Evolutionary conservation across 2,888 invertebrate genomes (phyloP).

Genomic region (Argyresthia goedartella): DNA sequence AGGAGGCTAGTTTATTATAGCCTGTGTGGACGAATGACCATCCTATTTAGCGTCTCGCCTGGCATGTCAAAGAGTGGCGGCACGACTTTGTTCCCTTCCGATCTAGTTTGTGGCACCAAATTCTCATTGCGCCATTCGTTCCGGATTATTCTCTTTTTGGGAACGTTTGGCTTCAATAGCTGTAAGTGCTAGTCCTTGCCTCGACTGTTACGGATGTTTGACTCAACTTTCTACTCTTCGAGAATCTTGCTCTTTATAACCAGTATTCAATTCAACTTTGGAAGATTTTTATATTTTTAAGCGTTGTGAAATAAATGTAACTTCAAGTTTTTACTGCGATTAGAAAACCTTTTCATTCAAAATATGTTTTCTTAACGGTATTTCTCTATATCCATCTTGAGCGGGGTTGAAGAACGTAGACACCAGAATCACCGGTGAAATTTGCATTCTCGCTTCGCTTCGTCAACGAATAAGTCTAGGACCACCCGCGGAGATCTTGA

Average conservation of each 20-base stretch:
- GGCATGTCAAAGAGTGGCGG: constrained; percentile 39
- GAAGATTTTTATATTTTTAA: too few relatives aligned
- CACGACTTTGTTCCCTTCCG: constrained; percentile 35
- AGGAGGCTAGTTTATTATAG: too few relatives aligned
- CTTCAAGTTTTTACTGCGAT: too few relatives aligned
- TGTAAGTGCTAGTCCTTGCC: constrained; percentile 28
- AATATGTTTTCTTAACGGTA: too few relatives aligned
- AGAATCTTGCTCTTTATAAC: too few relatives aligned
- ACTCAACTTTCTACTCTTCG: neutral
- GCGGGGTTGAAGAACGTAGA: constrained; percentile 39
- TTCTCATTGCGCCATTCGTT: constrained; percentile 55
- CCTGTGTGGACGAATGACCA: constrained; percentile 9
- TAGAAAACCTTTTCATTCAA: too few relatives aligned
- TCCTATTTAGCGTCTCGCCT: constrained; percentile 35
- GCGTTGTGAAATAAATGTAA: too few relatives aligned
- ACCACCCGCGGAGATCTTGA: constrained; percentile 59
- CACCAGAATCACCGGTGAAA: constrained; percentile 50
- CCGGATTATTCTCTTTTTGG: constrained; percentile 40
- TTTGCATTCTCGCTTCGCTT: constrained; percentile 63
- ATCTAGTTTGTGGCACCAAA: constrained; percentile 57
- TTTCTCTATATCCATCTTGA: constrained; percentile 23
- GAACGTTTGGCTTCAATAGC: constrained; percentile 25
- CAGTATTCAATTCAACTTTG: neutral
- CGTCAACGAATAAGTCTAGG: constrained; percentile 51
- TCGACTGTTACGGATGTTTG: constrained; percentile 3